Percentiles rank a stretch among this genome's conserved stretches.
Conservation (phyloP, 2,797 vertebrate species). For the Silurus aristotelis region DNA sequence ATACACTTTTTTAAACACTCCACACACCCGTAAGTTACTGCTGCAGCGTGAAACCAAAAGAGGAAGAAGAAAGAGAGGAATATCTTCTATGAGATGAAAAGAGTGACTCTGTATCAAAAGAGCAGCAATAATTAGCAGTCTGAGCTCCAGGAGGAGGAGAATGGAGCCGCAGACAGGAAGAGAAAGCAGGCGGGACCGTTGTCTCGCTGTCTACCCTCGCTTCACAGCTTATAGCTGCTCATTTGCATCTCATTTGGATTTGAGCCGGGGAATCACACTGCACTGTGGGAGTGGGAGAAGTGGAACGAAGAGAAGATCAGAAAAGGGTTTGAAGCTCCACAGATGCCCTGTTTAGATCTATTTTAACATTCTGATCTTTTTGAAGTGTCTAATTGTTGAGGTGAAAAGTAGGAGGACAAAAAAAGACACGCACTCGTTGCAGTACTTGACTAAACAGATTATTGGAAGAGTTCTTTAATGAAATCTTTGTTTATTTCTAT, state of each 20-base stretch:
- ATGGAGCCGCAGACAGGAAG: slow-evolving; percentile 13
- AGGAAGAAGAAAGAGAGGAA: not conserved
- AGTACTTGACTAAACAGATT: not conserved
- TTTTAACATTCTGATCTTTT: slow-evolving; percentile 9
- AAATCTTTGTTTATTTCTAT: not conserved
- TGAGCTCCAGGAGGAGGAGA: slow-evolving; percentile 21
- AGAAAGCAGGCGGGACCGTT: slow-evolving; percentile 7
- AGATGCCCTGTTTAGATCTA: not conserved
- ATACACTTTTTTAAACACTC: not conserved
- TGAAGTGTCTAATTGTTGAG: not conserved
- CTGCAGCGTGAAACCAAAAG: not conserved
- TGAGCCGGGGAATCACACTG: slow-evolving; percentile 33
- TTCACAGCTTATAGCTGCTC: slow-evolving; percentile 22
- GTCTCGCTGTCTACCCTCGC: slow-evolving; percentile 21
- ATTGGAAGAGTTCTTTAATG: not conserved
- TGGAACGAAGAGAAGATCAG: not conserved
- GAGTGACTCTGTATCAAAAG: not conserved
- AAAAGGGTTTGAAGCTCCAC: slow-evolving; percentile 17
- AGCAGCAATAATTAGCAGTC: slow-evolving; percentile 21
- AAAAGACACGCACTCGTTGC: not conserved
- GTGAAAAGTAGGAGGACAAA: not conserved
- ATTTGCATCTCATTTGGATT: slow-evolving; percentile 58
- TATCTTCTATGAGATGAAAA: not conserved
- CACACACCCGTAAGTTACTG: not conserved
- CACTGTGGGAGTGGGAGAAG: slow-evolving; percentile 15